A percentile compares a stretch with the other conserved stretches of the same genome.
Conservation (phyloP, 2,888 invertebrate species). For the Pollenia griseotomentosa region DNA sequence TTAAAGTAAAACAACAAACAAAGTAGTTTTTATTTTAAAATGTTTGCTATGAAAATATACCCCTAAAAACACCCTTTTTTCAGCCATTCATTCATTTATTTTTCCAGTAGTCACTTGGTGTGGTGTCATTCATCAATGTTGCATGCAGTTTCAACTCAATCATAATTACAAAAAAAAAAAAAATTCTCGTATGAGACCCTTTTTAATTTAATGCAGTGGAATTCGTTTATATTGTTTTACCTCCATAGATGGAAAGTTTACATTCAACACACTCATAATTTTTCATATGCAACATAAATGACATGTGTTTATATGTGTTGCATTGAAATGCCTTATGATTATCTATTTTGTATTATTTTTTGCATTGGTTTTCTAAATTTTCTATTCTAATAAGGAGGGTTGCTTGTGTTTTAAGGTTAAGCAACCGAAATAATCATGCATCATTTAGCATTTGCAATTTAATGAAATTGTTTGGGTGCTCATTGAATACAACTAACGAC, state of each 20-base stretch:
- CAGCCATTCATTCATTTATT: slow-evolving; percentile 9
- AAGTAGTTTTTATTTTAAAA: background rate
- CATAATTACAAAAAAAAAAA: slow-evolving; percentile 28
- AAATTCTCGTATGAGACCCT: background rate
- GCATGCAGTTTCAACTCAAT: slow-evolving; percentile 53
- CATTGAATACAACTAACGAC: slow-evolving; percentile 35
- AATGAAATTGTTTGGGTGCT: slow-evolving; percentile 24
- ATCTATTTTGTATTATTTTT: slow-evolving; percentile 49
- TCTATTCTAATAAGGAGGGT: slow-evolving; percentile 22
- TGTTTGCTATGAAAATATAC: slow-evolving; percentile 50
- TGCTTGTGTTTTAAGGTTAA: slow-evolving; percentile 19
- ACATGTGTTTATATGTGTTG: slow-evolving; percentile 66
- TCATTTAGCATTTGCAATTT: slow-evolving; percentile 68
- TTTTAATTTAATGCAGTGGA: slow-evolving; percentile 53
- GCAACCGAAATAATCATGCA: slow-evolving; percentile 44
- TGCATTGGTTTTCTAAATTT: slow-evolving; percentile 51
- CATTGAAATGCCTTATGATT: slow-evolving; percentile 45
- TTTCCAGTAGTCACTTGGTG: slow-evolving; percentile 15
- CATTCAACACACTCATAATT: background rate
- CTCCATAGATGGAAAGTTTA: background rate
- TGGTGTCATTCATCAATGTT: slow-evolving; percentile 65
- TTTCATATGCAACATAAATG: slow-evolving; percentile 12
- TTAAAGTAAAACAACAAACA: slow-evolving; percentile 52
- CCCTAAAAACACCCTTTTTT: slow-evolving; percentile 57
- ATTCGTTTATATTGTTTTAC: slow-evolving; percentile 30